These are phyloP conservation scores for Cosmorhoe ocellata DNA, from an alignment of 2,888 invertebrate species.

Conservation along the genomic window DNA sequence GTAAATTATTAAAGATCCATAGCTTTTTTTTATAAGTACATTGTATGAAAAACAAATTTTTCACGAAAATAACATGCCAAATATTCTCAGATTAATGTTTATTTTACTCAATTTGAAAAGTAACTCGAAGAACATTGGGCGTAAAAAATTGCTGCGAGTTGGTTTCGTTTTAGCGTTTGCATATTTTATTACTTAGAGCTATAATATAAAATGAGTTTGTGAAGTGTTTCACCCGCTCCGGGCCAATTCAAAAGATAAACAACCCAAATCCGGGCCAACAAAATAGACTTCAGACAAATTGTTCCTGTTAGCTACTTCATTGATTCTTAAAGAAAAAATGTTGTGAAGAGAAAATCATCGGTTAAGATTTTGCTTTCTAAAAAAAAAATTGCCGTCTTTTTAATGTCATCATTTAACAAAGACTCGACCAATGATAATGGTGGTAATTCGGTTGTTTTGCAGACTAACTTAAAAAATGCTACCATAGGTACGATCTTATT, in stretches of 20 bases:
- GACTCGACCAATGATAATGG: too few species aligned
- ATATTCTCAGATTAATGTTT: conserved; percentile 26
- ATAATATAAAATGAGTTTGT: conserved; percentile 37
- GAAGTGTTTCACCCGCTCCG: conserved; percentile 35
- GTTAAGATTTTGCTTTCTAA: not conserved
- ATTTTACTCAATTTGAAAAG: conserved; percentile 27
- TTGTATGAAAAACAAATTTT: too few species aligned
- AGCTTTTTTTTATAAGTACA: too few species aligned
- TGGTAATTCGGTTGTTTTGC: too few species aligned
- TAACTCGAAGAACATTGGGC: conserved; percentile 28
- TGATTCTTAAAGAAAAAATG: conserved; percentile 67
- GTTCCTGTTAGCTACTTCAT: conserved; percentile 66
- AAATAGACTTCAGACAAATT: conserved; percentile 68
- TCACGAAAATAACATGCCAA: not conserved
- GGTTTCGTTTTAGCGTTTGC: conserved; percentile 30
- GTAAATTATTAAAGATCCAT: too few species aligned
- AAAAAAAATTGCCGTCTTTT: not conserved
- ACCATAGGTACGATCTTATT: too few species aligned
- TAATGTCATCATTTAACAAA: too few species aligned
- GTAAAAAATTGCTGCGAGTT: conserved; percentile 30
- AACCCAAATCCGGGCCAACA: conserved; percentile 55
- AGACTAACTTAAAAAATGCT: too few species aligned
- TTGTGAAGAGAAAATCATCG: conserved; percentile 59
- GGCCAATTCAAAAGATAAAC: conserved; percentile 51
- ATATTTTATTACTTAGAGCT: conserved; percentile 37